These are phyloP conservation scores for Chrysocyon brachyurus DNA, from an alignment of 2,797 vertebrate genomes.

Conservation along the genomic window DNA sequence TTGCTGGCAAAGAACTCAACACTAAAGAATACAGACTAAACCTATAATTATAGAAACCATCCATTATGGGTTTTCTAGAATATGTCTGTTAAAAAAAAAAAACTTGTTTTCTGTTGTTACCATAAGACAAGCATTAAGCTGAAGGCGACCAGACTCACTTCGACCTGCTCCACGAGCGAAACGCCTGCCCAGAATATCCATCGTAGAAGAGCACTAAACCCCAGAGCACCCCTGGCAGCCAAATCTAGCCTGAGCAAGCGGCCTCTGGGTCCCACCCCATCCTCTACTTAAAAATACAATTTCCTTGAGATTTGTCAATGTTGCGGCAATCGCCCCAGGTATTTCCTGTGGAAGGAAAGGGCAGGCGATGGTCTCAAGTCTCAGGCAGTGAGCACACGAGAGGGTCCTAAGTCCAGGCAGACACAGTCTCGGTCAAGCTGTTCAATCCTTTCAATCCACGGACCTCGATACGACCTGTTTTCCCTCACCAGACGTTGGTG, in stretches of 20 bases:
- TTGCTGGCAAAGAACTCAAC: neutral
- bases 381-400: neutral
- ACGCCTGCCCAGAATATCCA: neutral
- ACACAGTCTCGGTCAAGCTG: fast-evolving
- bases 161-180: neutral
- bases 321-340: neutral
- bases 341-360: neutral
- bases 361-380: neutral
- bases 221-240: no score
- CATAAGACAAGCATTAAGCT: neutral
- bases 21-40: neutral
- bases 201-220: neutral
- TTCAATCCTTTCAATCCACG: no score
- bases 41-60: neutral
- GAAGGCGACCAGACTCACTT: neutral
- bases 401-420: neutral
- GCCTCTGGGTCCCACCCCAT: neutral
- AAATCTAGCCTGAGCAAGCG: neutral
- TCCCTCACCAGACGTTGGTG: no score
- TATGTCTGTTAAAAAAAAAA: neutral
- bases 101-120: neutral
- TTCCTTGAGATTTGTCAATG: neutral
- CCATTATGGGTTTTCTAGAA: neutral
- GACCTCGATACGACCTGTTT: no score
- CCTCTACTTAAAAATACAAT: neutral